Conservation (phyloP, 2,113 vertebrate species). For the Tychaedon coryphoeus region DNA sequence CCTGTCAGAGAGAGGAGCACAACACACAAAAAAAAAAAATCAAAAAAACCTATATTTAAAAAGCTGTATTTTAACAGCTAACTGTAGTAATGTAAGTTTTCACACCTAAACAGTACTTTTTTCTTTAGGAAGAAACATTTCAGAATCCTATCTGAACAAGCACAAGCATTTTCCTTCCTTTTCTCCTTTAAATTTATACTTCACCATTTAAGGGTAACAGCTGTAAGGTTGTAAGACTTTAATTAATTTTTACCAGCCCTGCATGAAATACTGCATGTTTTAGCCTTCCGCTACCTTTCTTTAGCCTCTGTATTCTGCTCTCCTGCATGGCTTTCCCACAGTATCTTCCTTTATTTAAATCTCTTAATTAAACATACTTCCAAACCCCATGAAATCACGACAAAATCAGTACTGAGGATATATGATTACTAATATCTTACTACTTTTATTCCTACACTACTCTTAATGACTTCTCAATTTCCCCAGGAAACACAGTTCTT, state of each 20-base stretch:
- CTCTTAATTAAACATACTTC: background rate
- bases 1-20: conserved; percentile 55
- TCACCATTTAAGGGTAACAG: background rate
- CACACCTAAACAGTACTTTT: background rate
- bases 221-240: background rate
- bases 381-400: background rate
- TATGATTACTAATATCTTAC: background rate
- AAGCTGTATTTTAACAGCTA: background rate
- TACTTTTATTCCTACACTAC: background rate
- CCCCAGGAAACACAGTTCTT: background rate
- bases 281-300: background rate
- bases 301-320: background rate
- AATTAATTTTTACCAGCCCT: background rate
- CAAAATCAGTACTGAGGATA: background rate
- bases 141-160: background rate
- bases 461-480: background rate
- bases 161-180: background rate
- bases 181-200: background rate
- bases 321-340: background rate
- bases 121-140: background rate
- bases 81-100: background rate
- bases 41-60: background rate
- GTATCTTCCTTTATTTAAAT: background rate
- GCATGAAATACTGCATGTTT: background rate
- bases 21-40: too few relatives aligned